Evolutionary conservation across 23 tunicate species (phyloP).

Genomic region (Ascidia mentula): DNA sequence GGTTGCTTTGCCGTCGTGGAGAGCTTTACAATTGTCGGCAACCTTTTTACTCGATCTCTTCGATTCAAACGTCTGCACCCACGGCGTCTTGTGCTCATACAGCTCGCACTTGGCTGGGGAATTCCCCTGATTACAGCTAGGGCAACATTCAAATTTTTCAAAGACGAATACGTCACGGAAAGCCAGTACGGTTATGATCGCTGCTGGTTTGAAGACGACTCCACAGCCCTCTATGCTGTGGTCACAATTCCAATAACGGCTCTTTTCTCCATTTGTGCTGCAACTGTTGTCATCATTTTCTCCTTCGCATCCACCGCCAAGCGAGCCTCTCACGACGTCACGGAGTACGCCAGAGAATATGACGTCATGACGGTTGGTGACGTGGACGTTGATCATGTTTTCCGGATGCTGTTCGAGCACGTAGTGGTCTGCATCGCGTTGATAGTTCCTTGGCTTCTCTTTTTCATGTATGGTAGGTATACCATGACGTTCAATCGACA

Average conservation of each 20-base stretch:
- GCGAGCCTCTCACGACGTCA: neutral
- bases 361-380: neutral
- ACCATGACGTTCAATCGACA: neutral
- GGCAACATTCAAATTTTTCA: neutral
- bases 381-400: neutral
- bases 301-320: neutral
- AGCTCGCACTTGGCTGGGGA: neutral
- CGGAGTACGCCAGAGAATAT: neutral
- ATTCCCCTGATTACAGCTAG: neutral
- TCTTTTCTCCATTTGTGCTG: neutral
- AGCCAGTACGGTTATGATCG: neutral
- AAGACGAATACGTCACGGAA: neutral
- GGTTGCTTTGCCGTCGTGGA: conserved; percentile 1
- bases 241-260: neutral
- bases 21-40: neutral
- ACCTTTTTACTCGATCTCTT: neutral
- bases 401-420: neutral
- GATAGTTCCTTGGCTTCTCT: neutral
- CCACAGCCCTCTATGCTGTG: neutral
- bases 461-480: neutral
- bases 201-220: neutral
- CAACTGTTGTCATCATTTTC: neutral
- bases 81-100: neutral
- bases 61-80: neutral
- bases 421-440: neutral